These are phyloP conservation scores for Orius insidiosus DNA, from an alignment of 1,140 invertebrate genomes.

Conservation along the genomic window DNA sequence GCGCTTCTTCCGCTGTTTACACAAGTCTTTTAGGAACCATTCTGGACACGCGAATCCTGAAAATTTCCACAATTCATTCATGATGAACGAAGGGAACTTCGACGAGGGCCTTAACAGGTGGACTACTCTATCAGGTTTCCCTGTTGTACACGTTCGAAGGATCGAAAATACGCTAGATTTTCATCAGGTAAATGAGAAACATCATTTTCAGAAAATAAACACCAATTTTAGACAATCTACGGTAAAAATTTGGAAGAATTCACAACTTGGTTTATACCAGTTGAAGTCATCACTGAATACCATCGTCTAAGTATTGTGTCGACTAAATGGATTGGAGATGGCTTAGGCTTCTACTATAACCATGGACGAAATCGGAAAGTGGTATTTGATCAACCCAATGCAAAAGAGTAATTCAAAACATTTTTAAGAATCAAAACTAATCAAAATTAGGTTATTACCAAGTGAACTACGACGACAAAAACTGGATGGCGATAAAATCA, in stretches of 20 bases:
- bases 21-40: conserved; percentile 6
- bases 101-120: conserved; percentile 39
- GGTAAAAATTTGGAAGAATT: too few relatives aligned
- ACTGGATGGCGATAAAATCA: conserved; percentile 34
- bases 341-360: not conserved
- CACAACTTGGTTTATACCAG: conserved; percentile 8
- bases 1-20: too few relatives aligned
- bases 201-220: too few relatives aligned
- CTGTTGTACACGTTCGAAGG: conserved; percentile 37
- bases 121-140: conserved; percentile 59
- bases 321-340: not conserved
- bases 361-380: not conserved
- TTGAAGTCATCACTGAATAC: not conserved
- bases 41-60: not conserved
- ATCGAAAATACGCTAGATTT: too few relatives aligned
- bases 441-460: conserved; percentile 30
- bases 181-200: too few relatives aligned
- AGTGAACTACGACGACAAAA: conserved; percentile 34
- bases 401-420: not conserved
- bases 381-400: not conserved
- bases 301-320: not conserved
- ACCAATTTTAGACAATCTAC: too few relatives aligned
- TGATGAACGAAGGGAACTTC: not conserved
- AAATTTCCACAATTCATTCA: not conserved
- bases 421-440: not conserved